Base-by-base conservation (phyloP, 2,113 vertebrate genomes). In the Plecturocebus donacophilus region DNA sequence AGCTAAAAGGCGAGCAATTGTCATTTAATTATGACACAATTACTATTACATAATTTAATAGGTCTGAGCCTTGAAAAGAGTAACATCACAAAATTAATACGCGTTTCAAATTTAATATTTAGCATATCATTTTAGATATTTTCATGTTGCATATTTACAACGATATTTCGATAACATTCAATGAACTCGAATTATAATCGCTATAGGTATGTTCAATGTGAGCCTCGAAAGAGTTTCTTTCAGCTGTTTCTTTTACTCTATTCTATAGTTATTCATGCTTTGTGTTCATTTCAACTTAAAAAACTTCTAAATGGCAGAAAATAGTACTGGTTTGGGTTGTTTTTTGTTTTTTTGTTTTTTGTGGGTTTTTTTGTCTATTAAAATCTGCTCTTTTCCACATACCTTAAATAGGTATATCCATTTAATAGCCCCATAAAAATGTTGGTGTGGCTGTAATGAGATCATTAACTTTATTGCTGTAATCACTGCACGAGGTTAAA, bases 391-490 rank as follows among this genome's bases (percentile, higher is more conserved):
- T 27, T 25, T 94, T 96, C 93, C 42, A 70, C 87, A 54, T 10
- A 94, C 96, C 94, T 96, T 58, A 3, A 93, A 35, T 90, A 88
- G 45, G 84, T 93, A 16, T 58, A 91, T 91, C 13, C 52, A 87
- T 47, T 93, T 96, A 94, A 58, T 25, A 97, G 49, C 38, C 52
- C 75, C 95, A 94, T 98, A 96, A 94, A 97, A 61, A 84, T 87
- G 54, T 93, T 96, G 61, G 58, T 47, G 49, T 89, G 87, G n/a
- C 94, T 90, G 70, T 96, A 97, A 98, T 96, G 40, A 98, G 97
- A 96, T 97, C 96, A 98, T 98, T 98, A 98, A 95, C 94, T 98
- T 98, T 97, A 98, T 25, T 97, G 58, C 73, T 97, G 88, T 98
- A 97, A 98, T 98, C 96, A 98, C 87, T 85, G 91, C 58, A 93